Percentiles rank a stretch among this genome's conserved stretches.
Evolutionary conservation across 2,797 vertebrate genomes (phyloP).

Genomic region (Coluber constrictor): DNA sequence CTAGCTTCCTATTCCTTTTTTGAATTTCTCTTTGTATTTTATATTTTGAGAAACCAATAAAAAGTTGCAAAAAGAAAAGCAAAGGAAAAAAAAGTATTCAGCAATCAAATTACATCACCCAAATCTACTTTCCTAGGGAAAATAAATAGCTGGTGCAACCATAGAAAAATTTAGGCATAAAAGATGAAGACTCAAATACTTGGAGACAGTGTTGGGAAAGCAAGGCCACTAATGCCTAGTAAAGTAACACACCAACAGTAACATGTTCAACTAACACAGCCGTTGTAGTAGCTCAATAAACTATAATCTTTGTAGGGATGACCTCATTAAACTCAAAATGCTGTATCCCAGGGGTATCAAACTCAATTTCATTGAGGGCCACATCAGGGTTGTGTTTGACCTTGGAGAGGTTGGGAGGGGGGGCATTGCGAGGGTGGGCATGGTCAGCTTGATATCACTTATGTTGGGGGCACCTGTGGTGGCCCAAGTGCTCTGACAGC

Average conservation of each 20-base stretch:
- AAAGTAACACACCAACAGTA: neutral
- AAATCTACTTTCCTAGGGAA: neutral
- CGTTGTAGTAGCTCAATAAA: neutral
- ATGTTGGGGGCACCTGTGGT: too few relatives aligned
- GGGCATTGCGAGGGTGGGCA: too few relatives aligned
- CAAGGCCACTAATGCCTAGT: neutral
- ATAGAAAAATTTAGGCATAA: neutral
- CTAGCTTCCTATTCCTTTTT: too few relatives aligned
- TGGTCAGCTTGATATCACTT: too few relatives aligned
- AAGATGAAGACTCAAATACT: neutral
- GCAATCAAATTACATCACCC: neutral
- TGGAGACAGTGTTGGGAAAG: neutral
- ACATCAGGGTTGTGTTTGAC: too few relatives aligned
- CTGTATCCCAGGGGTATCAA: too few relatives aligned
- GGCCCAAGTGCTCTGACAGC: too few relatives aligned
- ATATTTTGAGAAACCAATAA: too few relatives aligned
- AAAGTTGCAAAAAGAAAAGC: too few relatives aligned
- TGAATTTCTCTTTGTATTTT: too few relatives aligned
- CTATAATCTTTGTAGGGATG: neutral
- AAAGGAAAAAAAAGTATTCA: neutral
- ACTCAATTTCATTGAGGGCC: too few relatives aligned
- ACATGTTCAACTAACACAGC: neutral
- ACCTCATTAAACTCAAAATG: neutral
- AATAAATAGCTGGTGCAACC: neutral
- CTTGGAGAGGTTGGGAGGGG: too few relatives aligned